These are phyloP conservation scores for Andrena praecox DNA, from an alignment of 2,888 invertebrate species.

Conservation along the genomic window DNA sequence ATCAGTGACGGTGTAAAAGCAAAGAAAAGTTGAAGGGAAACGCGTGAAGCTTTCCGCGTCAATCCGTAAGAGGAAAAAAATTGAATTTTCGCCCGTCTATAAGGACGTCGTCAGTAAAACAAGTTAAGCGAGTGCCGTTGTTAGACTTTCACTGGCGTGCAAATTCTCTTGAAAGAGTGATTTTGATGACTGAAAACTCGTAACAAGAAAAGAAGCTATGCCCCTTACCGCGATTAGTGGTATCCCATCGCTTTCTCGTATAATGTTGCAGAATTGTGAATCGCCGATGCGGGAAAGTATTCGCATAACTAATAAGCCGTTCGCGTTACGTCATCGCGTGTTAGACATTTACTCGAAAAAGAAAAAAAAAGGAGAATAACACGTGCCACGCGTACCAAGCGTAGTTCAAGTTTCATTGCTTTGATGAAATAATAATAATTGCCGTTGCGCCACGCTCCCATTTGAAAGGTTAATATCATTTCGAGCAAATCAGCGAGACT, in stretches of 20 bases:
- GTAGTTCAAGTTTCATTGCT: slow-evolving; percentile 28
- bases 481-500: neutral
- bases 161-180: slow-evolving; percentile 29
- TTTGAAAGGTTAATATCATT: slow-evolving; percentile 6
- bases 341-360: slow-evolving; percentile 17
- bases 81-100: slow-evolving; percentile 10
- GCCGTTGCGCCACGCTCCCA: neutral
- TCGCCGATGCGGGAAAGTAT: slow-evolving; percentile 57
- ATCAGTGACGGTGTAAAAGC: too few relatives aligned
- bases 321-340: slow-evolving; percentile 41
- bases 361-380: slow-evolving; percentile 12
- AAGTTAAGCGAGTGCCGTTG: slow-evolving; percentile 24
- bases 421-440: slow-evolving; percentile 11
- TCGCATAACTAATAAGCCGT: slow-evolving; percentile 38
- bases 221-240: slow-evolving; percentile 13
- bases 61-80: neutral
- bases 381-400: neutral
- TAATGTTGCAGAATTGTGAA: slow-evolving; percentile 50
- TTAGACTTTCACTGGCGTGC: slow-evolving; percentile 42
- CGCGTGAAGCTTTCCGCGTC: too few relatives aligned
- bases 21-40: too few relatives aligned
- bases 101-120: slow-evolving; percentile 14
- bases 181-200: slow-evolving; percentile 37
- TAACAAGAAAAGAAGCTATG: slow-evolving; percentile 21
- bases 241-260: slow-evolving; percentile 53